phyloP scores from a whole-genome alignment of 2,797 vertebrate species.

The Halcyon leucocephala region DNA sequence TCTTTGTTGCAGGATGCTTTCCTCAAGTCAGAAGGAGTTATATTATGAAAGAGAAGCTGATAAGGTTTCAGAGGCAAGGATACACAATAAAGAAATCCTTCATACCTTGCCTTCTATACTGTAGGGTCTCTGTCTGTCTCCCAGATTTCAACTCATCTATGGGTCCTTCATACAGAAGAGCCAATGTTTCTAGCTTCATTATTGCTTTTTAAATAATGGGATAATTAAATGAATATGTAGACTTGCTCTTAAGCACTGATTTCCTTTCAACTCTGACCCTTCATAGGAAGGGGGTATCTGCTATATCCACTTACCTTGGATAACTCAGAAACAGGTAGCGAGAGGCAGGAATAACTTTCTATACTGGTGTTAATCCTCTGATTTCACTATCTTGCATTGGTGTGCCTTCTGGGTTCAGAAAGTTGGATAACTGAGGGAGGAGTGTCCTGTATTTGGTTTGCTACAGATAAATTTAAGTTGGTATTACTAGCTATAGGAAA shows the following conservation, averaged over 20 bases:
- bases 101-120: not conserved
- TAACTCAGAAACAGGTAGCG: not conserved
- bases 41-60: not conserved
- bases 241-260: not conserved
- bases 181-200: not conserved
- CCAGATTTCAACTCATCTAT: not conserved
- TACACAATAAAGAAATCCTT: not conserved
- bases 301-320: not conserved
- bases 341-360: not conserved
- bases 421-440: not conserved
- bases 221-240: not conserved
- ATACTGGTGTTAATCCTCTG: not conserved
- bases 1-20: not conserved
- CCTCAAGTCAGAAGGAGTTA: not conserved
- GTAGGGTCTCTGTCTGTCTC: not conserved
- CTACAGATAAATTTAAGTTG: not conserved
- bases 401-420: not conserved
- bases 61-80: not conserved
- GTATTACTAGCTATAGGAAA: rapidly evolving
- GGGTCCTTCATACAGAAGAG: not conserved
- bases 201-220: not conserved
- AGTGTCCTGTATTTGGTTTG: not conserved
- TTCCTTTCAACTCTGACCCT: not conserved
- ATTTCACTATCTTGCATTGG: not conserved
- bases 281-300: not conserved